These are phyloP conservation scores for Acanthisitta chloris DNA, from an alignment of 2,113 vertebrate genomes.

Conservation along the genomic window DNA sequence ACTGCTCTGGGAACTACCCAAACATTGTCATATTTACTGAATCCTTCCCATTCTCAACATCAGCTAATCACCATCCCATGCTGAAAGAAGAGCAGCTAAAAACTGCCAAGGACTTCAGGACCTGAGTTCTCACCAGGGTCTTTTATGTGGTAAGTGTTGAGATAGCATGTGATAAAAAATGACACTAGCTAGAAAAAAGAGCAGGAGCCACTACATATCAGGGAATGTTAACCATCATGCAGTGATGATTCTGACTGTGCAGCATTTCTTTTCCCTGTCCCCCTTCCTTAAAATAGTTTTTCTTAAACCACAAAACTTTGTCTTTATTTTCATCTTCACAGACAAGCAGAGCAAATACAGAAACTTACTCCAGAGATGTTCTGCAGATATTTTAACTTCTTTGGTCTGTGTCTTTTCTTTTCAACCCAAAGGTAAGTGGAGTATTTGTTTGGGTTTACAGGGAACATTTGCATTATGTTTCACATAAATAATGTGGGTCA, in stretches of 20 bases:
- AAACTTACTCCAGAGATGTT: slow-evolving; percentile 55
- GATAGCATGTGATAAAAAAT: not conserved
- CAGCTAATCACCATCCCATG: not conserved
- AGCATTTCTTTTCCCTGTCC: not conserved
- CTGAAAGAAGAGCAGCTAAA: not conserved
- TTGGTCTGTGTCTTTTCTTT: slow-evolving; percentile 58
- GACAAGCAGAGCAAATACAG: not conserved
- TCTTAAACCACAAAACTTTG: not conserved
- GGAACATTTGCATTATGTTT: not conserved
- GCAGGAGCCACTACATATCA: accelerated
- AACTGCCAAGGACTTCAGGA: not conserved
- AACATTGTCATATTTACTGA: not conserved
- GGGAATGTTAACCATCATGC: not conserved
- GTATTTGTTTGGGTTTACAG: not conserved
- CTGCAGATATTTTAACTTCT: slow-evolving; percentile 9
- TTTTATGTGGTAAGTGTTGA: not conserved
- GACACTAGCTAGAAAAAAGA: not conserved
- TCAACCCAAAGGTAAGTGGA: slow-evolving; percentile 54
- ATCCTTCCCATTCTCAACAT: not conserved
- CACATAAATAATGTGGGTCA: not conserved
- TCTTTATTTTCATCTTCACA: slow-evolving; percentile 20
- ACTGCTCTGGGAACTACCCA: not conserved
- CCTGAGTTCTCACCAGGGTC: not conserved
- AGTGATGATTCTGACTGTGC: not conserved
- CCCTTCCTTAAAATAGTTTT: not conserved